phyloP scores from a whole-genome alignment of 2,113 vertebrate species.

The Psittacus erithacus region DNA sequence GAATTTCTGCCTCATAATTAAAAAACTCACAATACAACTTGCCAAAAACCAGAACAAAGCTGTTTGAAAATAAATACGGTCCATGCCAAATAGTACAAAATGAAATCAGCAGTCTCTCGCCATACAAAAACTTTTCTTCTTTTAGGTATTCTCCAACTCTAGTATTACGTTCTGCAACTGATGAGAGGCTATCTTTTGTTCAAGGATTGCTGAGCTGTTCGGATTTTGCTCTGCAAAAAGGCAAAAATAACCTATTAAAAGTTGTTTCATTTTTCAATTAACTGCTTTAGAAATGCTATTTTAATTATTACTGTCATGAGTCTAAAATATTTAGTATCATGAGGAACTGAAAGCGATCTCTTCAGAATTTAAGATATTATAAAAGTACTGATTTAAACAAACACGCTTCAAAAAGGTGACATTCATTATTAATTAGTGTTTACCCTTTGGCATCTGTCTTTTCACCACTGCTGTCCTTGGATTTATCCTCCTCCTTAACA shows the following conservation, averaged over 20 bases:
- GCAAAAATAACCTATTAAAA: conserved; percentile 35
- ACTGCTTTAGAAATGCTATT: background rate
- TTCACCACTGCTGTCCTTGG: conserved; percentile 85
- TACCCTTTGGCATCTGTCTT: conserved; percentile 90
- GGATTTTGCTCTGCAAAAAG: conserved; percentile 83
- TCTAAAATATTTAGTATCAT: background rate
- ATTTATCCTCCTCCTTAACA: conserved; percentile 90
- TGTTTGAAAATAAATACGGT: conserved; percentile 85
- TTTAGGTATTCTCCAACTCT: conserved; percentile 60
- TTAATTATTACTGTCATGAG: background rate
- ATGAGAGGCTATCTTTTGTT: conserved; percentile 69
- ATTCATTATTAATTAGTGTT: background rate
- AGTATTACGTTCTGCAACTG: conserved; percentile 65
- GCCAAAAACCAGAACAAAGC: conserved; percentile 80
- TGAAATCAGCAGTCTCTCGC: conserved; percentile 77
- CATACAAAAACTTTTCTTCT: conserved; percentile 67
- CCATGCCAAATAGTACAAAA: conserved; percentile 86
- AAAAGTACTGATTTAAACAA: background rate
- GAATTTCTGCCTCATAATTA: conserved; percentile 84
- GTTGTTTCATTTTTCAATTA: background rate
- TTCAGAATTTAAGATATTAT: background rate
- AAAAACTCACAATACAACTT: conserved; percentile 84
- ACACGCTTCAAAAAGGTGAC: background rate
- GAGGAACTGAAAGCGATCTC: background rate
- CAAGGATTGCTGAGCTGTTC: conserved; percentile 89